phyloP scores from a whole-genome alignment of 2,113 vertebrate genomes.

The Odontesthes bonariensis region DNA sequence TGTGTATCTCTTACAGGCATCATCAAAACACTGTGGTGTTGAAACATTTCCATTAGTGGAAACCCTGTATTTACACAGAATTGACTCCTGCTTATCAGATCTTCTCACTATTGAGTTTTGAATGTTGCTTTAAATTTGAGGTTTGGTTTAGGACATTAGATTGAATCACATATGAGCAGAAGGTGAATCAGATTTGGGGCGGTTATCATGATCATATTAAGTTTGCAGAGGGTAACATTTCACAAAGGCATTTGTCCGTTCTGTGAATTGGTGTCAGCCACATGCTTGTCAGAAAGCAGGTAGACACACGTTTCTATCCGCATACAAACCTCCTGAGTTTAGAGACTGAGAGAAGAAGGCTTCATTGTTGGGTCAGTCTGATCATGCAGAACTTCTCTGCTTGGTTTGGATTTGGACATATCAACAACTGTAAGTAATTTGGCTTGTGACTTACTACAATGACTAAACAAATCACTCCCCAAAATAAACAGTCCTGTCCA shows the following conservation, averaged over 20 bases:
- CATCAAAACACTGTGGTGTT: conserved; percentile 10
- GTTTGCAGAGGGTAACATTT: background rate
- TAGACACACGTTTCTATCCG: conserved; percentile 1
- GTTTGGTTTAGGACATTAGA: background rate
- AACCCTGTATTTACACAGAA: conserved; percentile 38
- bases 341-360: background rate
- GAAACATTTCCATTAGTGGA: conserved; percentile 3
- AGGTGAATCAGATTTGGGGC: background rate
- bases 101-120: background rate
- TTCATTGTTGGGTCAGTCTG: background rate
- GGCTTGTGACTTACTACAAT: background rate
- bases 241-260: background rate
- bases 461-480: conserved; percentile 10
- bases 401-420: conserved; percentile 16
- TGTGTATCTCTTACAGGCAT: conserved; percentile 19
- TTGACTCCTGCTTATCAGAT: conserved; percentile 42
- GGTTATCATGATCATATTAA: background rate
- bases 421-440: conserved; percentile 10
- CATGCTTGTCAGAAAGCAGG: background rate
- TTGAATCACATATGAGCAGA: background rate
- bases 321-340: background rate
- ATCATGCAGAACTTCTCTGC: background rate
- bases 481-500: background rate
- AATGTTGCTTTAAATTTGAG: background rate
- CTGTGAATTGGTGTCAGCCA: no score